phyloP scores from a whole-genome alignment of 30 jellyfish, hydroid and myxozoan species.

The Aurelia aurita region DNA sequence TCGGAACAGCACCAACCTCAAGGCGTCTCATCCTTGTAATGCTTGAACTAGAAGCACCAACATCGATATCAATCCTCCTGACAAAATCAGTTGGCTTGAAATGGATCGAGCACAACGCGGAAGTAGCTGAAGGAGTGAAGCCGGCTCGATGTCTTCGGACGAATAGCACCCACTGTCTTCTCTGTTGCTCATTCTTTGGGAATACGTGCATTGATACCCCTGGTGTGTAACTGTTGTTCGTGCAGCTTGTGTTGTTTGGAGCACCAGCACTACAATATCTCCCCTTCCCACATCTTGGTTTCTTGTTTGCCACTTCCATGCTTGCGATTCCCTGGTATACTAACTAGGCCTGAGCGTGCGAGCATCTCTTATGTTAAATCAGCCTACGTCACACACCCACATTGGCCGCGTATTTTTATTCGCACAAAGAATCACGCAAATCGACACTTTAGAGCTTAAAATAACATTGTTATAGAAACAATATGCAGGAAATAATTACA shows the following conservation, averaged over 20 bases:
- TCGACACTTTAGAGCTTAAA: no score
- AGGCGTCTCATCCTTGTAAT: constrained; percentile 5
- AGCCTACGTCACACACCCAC: no score
- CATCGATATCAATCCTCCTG: neutral
- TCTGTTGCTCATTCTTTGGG: constrained; percentile 1
- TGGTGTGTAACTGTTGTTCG: constrained; percentile 3
- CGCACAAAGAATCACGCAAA: no score
- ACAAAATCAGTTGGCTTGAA: neutral
- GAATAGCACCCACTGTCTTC: no score
- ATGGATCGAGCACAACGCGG: neutral
- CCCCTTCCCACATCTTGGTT: neutral
- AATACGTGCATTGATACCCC: constrained; percentile 3
- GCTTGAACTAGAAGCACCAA: neutral
- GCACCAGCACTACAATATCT: constrained; percentile 17
- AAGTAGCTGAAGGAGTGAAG: no score
- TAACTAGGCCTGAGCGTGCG: no score
- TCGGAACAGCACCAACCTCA: constrained; percentile 11
- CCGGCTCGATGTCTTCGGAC: no score
- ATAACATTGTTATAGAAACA: no score
- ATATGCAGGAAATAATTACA: no score
- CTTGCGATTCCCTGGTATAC: no score
- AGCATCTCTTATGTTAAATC: no score
- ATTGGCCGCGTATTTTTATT: no score
- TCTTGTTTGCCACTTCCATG: neutral
- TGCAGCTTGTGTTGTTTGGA: constrained; percentile 6